These are phyloP conservation scores for Pyrochroa serraticornis DNA, from an alignment of 2,888 invertebrate genomes.

Conservation along the genomic window DNA sequence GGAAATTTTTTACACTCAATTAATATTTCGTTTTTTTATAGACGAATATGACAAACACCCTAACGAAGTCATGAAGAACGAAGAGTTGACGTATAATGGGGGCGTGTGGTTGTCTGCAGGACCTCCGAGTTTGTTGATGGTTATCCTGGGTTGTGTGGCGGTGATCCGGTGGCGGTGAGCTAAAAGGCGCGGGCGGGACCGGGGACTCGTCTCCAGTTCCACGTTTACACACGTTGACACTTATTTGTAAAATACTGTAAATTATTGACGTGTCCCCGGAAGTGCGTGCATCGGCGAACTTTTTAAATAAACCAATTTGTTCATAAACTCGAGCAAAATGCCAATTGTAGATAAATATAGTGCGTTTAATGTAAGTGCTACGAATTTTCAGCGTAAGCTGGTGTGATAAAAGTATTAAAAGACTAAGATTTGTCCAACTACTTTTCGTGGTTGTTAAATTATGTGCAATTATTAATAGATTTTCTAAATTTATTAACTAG, in stretches of 20 bases:
- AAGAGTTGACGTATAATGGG: conserved; percentile 79
- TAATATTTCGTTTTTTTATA: conserved; percentile 54
- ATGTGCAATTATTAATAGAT: conserved; percentile 22
- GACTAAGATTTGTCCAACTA: conserved; percentile 24
- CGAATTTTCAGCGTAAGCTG: conserved; percentile 29
- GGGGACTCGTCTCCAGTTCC: conserved; percentile 31
- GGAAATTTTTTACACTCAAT: too few species aligned
- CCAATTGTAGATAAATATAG: conserved; percentile 32
- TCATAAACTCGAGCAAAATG: conserved; percentile 21
- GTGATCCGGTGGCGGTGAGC: conserved; percentile 51
- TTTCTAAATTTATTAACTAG: conserved; percentile 10
- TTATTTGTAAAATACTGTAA: conserved; percentile 36
- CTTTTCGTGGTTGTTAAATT: conserved; percentile 18
- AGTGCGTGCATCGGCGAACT: conserved; percentile 23
- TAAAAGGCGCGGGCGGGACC: conserved; percentile 37
- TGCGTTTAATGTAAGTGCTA: conserved; percentile 27
- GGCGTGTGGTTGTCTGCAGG: conserved; percentile 48
- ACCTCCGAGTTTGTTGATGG: conserved; percentile 42
- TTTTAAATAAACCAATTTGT: conserved; percentile 21
- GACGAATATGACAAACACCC: conserved; percentile 87
- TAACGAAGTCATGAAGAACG: conserved; percentile 89
- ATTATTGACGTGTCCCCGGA: conserved; percentile 26
- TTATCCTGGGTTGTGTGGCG: conserved; percentile 44
- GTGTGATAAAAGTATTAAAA: conserved; percentile 32
- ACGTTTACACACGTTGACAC: conserved; percentile 35